A percentile compares a stretch with the other conserved stretches of the same genome.
phyloP scores from a whole-genome alignment of 1,140 invertebrate genomes.

The Oedothorax gibbosus region DNA sequence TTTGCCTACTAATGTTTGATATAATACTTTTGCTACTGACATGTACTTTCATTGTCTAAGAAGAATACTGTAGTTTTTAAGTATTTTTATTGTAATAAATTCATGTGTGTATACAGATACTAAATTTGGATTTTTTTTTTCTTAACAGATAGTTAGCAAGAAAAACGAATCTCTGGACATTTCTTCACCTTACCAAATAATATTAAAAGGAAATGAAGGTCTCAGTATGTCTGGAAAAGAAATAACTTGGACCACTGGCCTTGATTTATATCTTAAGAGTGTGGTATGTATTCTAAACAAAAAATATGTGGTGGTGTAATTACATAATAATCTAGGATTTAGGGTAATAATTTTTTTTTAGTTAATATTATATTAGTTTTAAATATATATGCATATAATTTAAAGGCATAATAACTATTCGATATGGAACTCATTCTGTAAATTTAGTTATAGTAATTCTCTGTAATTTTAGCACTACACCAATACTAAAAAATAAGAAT shows the following conservation, averaged over 20 bases:
- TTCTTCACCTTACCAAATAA: slow-evolving; percentile 71
- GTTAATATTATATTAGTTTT: background rate
- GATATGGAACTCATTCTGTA: too few species aligned
- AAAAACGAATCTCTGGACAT: slow-evolving; percentile 77
- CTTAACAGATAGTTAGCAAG: slow-evolving; percentile 75
- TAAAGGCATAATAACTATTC: background rate
- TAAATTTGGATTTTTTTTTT: background rate
- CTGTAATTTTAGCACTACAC: too few species aligned
- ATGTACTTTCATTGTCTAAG: background rate
- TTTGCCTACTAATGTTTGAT: too few species aligned
- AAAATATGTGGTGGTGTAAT: background rate
- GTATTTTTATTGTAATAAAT: background rate
- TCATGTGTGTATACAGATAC: background rate
- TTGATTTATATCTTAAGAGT: slow-evolving; percentile 82
- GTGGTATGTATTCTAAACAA: slow-evolving; percentile 77
- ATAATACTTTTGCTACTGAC: too few species aligned
- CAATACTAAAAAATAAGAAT: too few species aligned
- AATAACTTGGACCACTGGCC: slow-evolving; percentile 79
- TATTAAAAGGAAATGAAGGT: slow-evolving; percentile 69
- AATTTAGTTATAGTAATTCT: too few species aligned
- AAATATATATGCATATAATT: background rate
- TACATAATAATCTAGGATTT: background rate
- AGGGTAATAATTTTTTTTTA: background rate
- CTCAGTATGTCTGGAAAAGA: slow-evolving; percentile 74
- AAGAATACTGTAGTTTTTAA: background rate